These are phyloP conservation scores for Sinocyclocheilus maitianheensis DNA, from an alignment of 2,113 vertebrate genomes.

Conservation along the genomic window DNA sequence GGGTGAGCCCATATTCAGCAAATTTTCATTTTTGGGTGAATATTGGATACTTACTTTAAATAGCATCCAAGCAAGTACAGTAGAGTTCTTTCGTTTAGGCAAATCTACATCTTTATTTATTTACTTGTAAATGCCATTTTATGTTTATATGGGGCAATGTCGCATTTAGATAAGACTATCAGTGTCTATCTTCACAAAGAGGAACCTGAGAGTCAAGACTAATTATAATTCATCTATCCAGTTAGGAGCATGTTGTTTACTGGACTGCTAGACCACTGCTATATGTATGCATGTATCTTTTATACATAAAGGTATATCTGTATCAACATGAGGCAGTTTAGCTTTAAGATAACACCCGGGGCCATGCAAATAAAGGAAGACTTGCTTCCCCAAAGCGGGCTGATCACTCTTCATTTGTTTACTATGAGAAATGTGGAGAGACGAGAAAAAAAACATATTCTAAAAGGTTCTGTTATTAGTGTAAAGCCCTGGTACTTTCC, in stretches of 20 bases:
- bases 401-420: slow-evolving; percentile 52
- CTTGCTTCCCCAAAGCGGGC: neutral
- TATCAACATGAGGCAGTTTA: neutral
- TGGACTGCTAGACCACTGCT: no score
- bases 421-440: slow-evolving; percentile 26
- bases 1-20: no score
- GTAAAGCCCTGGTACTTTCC: slow-evolving; percentile 57
- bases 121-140: neutral
- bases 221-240: neutral
- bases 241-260: neutral
- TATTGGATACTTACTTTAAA: neutral
- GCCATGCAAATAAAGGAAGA: slow-evolving; percentile 43
- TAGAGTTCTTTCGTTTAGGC: no score
- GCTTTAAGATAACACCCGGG: neutral
- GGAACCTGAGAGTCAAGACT: neutral
- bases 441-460: slow-evolving; percentile 23
- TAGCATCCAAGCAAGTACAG: slow-evolving; percentile 1
- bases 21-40: no score
- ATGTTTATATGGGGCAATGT: neutral
- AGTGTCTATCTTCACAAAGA: neutral
- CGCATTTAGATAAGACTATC: neutral
- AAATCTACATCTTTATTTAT: neutral
- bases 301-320: neutral
- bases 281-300: no score
- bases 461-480: slow-evolving; percentile 50